Evolutionary conservation across 2,888 invertebrate species (phyloP).

Genomic region (Chrysina gloriosa): DNA sequence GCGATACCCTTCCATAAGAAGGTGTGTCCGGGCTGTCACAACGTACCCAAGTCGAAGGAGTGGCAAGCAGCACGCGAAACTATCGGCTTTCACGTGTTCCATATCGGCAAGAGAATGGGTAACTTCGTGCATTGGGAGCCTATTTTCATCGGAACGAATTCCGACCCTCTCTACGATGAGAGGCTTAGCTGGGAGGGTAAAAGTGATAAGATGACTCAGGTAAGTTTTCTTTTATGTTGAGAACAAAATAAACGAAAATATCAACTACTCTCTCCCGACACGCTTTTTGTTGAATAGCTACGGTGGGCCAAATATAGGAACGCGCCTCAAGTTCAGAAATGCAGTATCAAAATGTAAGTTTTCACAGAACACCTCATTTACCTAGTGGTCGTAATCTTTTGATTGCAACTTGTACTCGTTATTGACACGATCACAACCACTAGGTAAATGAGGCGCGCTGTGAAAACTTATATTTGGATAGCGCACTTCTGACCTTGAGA

Average conservation of each 20-base stretch:
- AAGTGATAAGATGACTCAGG: constrained; percentile 97
- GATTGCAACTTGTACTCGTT: too few species aligned
- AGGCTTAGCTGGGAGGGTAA: constrained; percentile 94
- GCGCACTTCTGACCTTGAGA: too few species aligned
- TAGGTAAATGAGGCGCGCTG: too few species aligned
- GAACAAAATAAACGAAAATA: neutral
- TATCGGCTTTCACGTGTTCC: constrained; percentile 81
- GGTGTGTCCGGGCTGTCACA: constrained; percentile 89
- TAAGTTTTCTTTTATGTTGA: constrained; percentile 58
- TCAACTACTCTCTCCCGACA: too few species aligned
- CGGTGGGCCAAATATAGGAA: too few species aligned
- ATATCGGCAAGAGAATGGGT: constrained; percentile 84
- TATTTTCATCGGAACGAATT: constrained; percentile 90
- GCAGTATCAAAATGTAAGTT: too few species aligned
- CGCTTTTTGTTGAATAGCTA: too few species aligned
- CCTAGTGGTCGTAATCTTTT: too few species aligned
- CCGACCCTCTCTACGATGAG: constrained; percentile 90
- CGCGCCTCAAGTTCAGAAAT: too few species aligned
- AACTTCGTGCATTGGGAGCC: constrained; percentile 91
- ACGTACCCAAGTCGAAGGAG: constrained; percentile 85
- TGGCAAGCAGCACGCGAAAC: constrained; percentile 84
- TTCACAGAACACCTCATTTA: too few species aligned
- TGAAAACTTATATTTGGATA: too few species aligned
- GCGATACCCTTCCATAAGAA: constrained; percentile 94
- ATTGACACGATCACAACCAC: too few species aligned